Percentiles rank a stretch among this genome's conserved stretches.
phyloP scores from a whole-genome alignment of 1,140 invertebrate species.

The Drusus annulatus region DNA sequence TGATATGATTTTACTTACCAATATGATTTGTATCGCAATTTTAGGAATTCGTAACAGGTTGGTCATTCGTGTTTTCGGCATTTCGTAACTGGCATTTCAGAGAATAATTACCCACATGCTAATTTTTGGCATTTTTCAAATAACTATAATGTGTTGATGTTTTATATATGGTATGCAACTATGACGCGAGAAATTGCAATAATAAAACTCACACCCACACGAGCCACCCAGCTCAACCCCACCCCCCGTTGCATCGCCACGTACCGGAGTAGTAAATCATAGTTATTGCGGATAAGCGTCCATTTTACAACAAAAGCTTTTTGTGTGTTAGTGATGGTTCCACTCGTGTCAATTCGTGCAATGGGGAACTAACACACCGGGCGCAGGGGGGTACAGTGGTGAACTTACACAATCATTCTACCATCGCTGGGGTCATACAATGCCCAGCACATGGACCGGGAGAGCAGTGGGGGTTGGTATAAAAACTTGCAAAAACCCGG shows the following conservation, averaged over 20 bases:
- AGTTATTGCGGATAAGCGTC: conserved; percentile 47
- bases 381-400: neutral
- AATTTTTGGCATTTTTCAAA: no score
- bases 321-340: conserved; percentile 21
- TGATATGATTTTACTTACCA: no score
- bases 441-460: neutral
- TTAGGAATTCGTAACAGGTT: no score
- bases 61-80: no score
- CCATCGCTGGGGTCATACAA: neutral
- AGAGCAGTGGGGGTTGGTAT: no score
- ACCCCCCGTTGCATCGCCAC: neutral
- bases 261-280: conserved; percentile 37
- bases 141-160: no score
- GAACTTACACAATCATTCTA: neutral
- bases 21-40: no score
- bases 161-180: no score
- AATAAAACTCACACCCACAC: neutral
- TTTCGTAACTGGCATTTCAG: no score
- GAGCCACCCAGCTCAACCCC: neutral
- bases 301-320: conserved; percentile 37
- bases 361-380: neutral
- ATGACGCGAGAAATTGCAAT: neutral
- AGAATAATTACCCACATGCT: no score
- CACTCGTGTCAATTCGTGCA: conserved; percentile 25
- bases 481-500: no score